Evolutionary conservation across 2,888 invertebrate genomes (phyloP).

Genomic region (Imbricaverruca yamaguchii): DNA sequence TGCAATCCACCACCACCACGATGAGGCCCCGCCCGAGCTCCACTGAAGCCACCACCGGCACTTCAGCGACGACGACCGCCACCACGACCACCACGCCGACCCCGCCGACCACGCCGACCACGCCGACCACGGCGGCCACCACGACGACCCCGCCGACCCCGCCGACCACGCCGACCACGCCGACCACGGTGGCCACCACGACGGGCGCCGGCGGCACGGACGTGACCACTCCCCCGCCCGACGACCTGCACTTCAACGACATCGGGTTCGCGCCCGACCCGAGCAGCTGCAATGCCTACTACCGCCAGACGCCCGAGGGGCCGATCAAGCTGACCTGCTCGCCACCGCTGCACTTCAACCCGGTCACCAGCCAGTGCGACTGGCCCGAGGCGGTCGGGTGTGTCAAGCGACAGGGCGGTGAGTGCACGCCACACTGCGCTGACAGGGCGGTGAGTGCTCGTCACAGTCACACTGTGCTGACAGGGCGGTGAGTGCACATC

Average conservation of each 20-base stretch:
- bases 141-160: constrained; percentile 12
- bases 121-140: background rate
- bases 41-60: constrained; percentile 38
- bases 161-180: background rate
- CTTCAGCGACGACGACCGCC: background rate
- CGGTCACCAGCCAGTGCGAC: constrained; percentile 53
- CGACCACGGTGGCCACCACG: no score
- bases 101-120: no score
- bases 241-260: background rate
- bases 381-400: constrained; percentile 34
- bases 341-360: constrained; percentile 53
- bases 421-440: background rate
- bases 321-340: constrained; percentile 53
- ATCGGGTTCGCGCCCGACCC: constrained; percentile 48
- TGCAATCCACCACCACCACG: constrained; percentile 37
- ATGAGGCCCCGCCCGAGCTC: constrained; percentile 37
- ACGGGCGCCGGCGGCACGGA: background rate
- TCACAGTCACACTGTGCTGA: background rate
- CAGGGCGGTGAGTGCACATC: background rate
- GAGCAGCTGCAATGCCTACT: constrained; percentile 61
- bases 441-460: background rate
- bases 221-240: background rate
- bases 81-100: constrained; percentile 3
- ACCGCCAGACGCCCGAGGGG: constrained; percentile 56
- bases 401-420: background rate